Percentiles rank a stretch among this genome's conserved stretches.
These are phyloP conservation scores for Lycophotia porphyrea DNA, from an alignment of 2,888 invertebrate species.

Conservation along the genomic window DNA sequence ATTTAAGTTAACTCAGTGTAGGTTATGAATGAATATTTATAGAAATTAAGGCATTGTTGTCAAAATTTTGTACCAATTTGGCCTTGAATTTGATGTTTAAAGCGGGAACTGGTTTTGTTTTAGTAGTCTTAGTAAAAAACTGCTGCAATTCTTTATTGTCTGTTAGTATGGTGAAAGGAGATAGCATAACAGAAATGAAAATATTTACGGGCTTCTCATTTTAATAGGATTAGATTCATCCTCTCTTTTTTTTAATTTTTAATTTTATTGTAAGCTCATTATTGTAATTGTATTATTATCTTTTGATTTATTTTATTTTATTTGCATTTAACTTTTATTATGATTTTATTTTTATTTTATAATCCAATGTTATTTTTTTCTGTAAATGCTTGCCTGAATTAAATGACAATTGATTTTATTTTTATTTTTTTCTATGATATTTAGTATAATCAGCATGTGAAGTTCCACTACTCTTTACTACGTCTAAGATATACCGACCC, in stretches of 20 bases:
- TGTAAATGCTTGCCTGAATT: no score
- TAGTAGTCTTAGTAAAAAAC: neutral
- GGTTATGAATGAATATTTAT: slow-evolving; percentile 17
- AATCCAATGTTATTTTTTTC: no score
- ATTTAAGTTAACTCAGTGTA: slow-evolving; percentile 27
- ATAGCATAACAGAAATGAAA: neutral
- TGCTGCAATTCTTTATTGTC: neutral
- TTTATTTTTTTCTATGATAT: no score
- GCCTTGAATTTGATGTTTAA: neutral
- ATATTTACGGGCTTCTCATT: neutral
- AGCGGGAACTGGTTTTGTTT: neutral
- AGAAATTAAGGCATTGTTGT: neutral
- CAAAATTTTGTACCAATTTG: neutral
- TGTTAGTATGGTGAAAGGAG: neutral
- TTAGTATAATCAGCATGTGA: neutral
- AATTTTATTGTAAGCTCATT: no score
- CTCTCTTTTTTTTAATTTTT: no score
- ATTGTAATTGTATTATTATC: no score
- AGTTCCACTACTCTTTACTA: neutral
- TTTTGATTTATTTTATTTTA: no score
- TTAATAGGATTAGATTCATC: neutral
- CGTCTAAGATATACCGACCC: neutral
- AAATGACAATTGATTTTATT: no score
- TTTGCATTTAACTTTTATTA: no score
- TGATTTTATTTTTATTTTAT: no score